A percentile compares a stretch with the other conserved stretches of the same genome.
Evolutionary conservation across 2,113 vertebrate genomes (phyloP).

Genomic region (Tursiops truncatus): DNA sequence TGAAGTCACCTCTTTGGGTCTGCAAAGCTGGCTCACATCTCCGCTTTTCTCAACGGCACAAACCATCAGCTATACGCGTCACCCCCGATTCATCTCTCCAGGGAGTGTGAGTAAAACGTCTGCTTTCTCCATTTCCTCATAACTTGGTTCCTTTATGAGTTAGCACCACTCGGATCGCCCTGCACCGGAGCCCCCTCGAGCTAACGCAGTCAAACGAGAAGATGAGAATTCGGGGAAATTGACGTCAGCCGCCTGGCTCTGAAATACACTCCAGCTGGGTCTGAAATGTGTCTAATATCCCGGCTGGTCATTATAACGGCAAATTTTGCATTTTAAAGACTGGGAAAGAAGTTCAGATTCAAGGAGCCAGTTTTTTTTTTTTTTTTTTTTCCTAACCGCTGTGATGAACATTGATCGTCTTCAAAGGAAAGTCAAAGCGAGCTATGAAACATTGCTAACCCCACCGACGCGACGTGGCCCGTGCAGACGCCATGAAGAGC

Average conservation of each 20-base stretch:
- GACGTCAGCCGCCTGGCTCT: background rate
- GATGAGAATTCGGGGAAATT: background rate
- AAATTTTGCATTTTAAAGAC: constrained; percentile 12
- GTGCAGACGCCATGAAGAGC: fast-evolving
- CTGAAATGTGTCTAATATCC: background rate
- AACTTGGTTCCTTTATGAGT: background rate
- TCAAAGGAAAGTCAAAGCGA: background rate
- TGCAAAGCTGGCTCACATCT: fast-evolving
- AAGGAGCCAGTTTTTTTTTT: background rate
- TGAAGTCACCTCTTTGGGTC: background rate
- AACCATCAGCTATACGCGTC: background rate
- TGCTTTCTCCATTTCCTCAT: background rate
- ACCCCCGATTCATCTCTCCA: background rate
- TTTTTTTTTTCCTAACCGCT: fast-evolving
- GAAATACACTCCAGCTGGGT: background rate
- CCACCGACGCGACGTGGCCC: fast-evolving
- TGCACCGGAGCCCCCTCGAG: background rate
- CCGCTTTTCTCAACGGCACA: background rate
- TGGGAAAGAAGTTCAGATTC: background rate
- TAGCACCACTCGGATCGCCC: background rate
- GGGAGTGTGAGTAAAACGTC: background rate
- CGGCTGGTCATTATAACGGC: background rate
- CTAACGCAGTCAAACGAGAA: background rate
- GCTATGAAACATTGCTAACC: background rate
- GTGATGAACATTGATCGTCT: background rate